Conservation (phyloP, 1,140 invertebrate genomes). For the Manduca sexta region DNA sequence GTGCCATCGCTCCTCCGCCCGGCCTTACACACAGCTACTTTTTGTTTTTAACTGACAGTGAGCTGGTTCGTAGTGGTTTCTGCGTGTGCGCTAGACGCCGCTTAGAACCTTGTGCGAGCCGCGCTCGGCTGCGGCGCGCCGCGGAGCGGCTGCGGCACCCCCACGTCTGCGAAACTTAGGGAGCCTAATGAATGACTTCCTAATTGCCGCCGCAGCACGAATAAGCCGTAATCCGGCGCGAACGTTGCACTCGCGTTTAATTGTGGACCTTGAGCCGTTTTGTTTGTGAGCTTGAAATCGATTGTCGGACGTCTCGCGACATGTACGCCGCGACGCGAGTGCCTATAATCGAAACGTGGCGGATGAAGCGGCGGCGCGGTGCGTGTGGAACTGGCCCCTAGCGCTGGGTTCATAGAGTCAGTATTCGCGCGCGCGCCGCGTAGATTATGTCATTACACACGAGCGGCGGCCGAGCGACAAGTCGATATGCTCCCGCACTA, state of each 20-base stretch:
- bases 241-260: slow-evolving; percentile 41
- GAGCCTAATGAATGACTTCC: slow-evolving; percentile 72
- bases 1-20: slow-evolving; percentile 34
- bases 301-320: slow-evolving; percentile 44
- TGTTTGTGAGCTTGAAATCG: slow-evolving; percentile 56
- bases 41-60: slow-evolving; percentile 34
- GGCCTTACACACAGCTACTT: slow-evolving; percentile 37
- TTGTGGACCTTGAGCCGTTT: slow-evolving; percentile 57
- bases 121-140: no score
- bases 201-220: slow-evolving; percentile 69
- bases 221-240: slow-evolving; percentile 63
- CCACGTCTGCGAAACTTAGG: slow-evolving; percentile 71
- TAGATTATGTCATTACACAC: slow-evolving; percentile 8
- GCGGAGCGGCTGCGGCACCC: slow-evolving; percentile 56
- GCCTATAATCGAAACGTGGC: slow-evolving; percentile 39
- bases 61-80: no score
- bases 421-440: slow-evolving; percentile 13
- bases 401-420: slow-evolving; percentile 21
- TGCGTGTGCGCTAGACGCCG: no score
- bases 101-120: no score
- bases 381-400: slow-evolving; percentile 42
- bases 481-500: slow-evolving; percentile 65
- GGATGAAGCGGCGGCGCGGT: slow-evolving; percentile 29
- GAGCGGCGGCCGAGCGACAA: slow-evolving; percentile 35
- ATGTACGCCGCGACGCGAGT: slow-evolving; percentile 46